Percentiles rank a stretch among this genome's conserved stretches.
Conservation (phyloP, 2,888 invertebrate species). For the Luperina nickerlii region DNA sequence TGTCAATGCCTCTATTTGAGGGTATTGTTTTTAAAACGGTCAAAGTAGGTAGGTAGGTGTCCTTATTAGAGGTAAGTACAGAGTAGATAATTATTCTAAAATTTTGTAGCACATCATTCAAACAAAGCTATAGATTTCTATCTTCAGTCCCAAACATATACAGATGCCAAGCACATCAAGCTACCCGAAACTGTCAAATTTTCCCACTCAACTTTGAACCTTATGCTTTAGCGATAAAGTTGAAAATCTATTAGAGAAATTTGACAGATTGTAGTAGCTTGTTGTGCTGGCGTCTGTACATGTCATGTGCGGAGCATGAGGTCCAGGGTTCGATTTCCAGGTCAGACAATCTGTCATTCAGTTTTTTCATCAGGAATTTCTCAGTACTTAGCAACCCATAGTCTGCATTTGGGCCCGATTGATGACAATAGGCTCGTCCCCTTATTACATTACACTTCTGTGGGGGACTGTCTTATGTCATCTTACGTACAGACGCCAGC, state of each 20-base stretch:
- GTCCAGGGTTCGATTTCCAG: no score
- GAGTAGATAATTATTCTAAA: neutral
- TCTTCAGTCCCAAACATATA: no score
- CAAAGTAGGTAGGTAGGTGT: neutral
- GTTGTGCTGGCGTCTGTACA: neutral
- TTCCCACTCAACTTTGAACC: no score
- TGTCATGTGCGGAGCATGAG: neutral
- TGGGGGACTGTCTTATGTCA: neutral
- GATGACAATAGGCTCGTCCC: neutral
- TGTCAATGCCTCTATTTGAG: slow-evolving; percentile 2
- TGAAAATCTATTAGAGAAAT: no score
- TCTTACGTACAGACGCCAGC: no score
- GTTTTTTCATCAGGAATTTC: neutral
- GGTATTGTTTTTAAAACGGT: slow-evolving; percentile 21
- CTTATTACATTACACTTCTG: neutral
- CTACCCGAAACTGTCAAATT: no score
- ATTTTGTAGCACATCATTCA: neutral
- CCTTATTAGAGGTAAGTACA: neutral
- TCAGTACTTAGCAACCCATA: neutral
- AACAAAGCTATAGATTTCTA: neutral
- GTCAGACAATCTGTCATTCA: neutral
- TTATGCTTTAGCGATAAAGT: no score
- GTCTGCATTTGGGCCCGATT: neutral
- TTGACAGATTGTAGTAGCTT: no score
- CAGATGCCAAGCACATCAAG: no score